Evolutionary conservation across 2,797 vertebrate species (phyloP), one percentile per base, ranked within the genome.

Genomic region (Cossypha caffra): DNA sequence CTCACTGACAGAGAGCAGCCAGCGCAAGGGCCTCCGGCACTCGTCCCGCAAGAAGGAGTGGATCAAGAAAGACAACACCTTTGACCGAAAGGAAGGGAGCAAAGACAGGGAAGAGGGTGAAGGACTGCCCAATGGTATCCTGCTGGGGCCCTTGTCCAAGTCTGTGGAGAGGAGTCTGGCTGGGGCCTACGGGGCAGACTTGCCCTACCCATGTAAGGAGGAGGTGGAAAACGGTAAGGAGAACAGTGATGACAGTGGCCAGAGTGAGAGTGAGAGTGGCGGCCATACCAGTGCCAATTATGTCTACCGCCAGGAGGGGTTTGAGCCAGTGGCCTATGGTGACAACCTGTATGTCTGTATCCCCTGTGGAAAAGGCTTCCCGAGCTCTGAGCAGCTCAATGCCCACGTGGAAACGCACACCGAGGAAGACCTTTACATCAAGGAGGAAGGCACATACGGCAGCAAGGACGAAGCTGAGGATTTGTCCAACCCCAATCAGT

Each of bases 301-400:
- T 0, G 97, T 99, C 75, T 99, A 99, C 96, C 98, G 99, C 47
- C 99, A 99, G 97, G 99, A 99, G 95, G 99, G 99, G 78, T 99
- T 99, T 7, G 99, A 99, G 98, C 99, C 99, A 5, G 98, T 98
- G 92, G 98, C 99, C 13, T 99, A 99, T 0, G 99, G 99, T 26
- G 99, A 99, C 98, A 99, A 99, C 98, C 98, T 99, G n/a, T 99
- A 99, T 5, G 99, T 99, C 94, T 99, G 99, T 82, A 99, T 99
- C 90, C 99, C 99, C 55, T 99, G 99, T 26, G 99, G 99, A 91
- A 99, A 99, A 97, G 99, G 99, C 96, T 99, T 99, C 97, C 99
- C 99, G 33, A 99, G 99, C 95, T 99, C 99, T 0, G 99, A 99
- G 98, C 99, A 99, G 97, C 99, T 99, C 82, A 99, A 99, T 1